Evolutionary conservation across 2,888 invertebrate genomes (phyloP).

Genomic region (Cataglyphis rosenhaueri): DNA sequence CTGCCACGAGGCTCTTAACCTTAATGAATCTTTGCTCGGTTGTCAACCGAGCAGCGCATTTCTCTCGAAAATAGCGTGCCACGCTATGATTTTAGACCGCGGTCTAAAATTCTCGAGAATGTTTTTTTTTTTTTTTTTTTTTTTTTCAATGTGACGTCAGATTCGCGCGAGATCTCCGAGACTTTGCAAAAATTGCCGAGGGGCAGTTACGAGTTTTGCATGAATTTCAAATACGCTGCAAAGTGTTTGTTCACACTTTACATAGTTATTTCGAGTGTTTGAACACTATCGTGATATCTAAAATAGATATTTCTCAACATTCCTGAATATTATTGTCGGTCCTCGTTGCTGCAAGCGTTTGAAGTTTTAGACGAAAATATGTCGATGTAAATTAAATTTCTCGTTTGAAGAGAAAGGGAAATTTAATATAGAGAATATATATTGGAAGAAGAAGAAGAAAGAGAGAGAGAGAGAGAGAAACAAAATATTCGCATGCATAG

Average conservation of each 20-base stretch:
- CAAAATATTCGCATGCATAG: background rate
- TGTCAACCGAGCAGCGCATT: conserved; percentile 66
- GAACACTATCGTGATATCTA: background rate
- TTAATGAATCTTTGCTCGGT: conserved; percentile 77
- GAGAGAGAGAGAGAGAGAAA: background rate
- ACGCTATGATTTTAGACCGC: conserved; percentile 1
- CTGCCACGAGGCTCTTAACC: conserved; percentile 72
- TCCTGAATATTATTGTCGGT: background rate
- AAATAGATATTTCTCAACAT: background rate
- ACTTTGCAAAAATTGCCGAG: background rate
- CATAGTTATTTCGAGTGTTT: background rate
- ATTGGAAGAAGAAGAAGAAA: background rate
- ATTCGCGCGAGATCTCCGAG: background rate
- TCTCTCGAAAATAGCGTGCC: conserved; percentile 65
- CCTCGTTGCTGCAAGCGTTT: background rate
- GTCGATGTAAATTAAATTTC: background rate
- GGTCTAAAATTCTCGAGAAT: background rate
- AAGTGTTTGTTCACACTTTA: background rate
- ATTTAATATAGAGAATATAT: conserved; percentile 11
- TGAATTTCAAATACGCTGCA: conserved; percentile 13
- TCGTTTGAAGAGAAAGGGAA: background rate
- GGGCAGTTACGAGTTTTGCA: background rate
- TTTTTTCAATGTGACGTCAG: conserved; percentile 17
- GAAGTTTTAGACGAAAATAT: background rate
- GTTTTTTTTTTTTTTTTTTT: background rate